Evolutionary conservation across 1,140 invertebrate genomes (phyloP).

Genomic region (Meteorus sp.): DNA sequence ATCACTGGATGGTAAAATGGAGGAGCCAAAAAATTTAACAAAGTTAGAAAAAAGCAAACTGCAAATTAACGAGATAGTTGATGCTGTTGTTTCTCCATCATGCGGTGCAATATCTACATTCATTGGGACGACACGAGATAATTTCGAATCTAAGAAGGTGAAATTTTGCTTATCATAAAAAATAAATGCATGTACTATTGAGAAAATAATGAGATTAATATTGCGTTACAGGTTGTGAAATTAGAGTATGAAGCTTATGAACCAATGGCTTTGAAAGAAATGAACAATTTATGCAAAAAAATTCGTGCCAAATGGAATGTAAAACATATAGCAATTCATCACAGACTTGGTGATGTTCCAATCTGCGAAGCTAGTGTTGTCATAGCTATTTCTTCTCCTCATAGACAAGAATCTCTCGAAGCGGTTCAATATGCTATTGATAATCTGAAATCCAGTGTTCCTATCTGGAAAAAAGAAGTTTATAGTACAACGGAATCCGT

Average conservation of each 20-base stretch:
- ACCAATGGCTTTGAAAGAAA: slow-evolving; percentile 84
- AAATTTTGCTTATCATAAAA: slow-evolving; percentile 23
- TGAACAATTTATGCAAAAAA: slow-evolving; percentile 77
- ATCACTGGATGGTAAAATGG: slow-evolving; percentile 53
- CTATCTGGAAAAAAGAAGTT: slow-evolving; percentile 97
- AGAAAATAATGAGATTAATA: slow-evolving; percentile 19
- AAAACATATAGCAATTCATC: slow-evolving; percentile 79
- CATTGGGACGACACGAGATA: slow-evolving; percentile 88
- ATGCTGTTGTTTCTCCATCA: slow-evolving; percentile 68
- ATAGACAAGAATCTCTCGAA: slow-evolving; percentile 79
- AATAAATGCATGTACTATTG: not conserved
- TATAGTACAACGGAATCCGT: slow-evolving; percentile 67
- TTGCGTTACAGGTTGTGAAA: slow-evolving; percentile 66
- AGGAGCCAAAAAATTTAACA: slow-evolving; percentile 53
- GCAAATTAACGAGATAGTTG: slow-evolving; percentile 68
- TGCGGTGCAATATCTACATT: slow-evolving; percentile 90
- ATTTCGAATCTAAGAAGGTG: slow-evolving; percentile 83
- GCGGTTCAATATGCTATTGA: slow-evolving; percentile 86
- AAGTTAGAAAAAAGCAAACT: slow-evolving; percentile 71
- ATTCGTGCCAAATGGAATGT: slow-evolving; percentile 74
- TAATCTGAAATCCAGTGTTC: slow-evolving; percentile 81
- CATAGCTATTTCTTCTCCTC: slow-evolving; percentile 87
- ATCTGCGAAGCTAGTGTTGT: slow-evolving; percentile 86
- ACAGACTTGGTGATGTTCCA: slow-evolving; percentile 85
- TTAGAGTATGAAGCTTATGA: slow-evolving; percentile 94